Base-by-base conservation (phyloP, 2,797 vertebrate genomes). In the Propithecus deckenii region DNA sequence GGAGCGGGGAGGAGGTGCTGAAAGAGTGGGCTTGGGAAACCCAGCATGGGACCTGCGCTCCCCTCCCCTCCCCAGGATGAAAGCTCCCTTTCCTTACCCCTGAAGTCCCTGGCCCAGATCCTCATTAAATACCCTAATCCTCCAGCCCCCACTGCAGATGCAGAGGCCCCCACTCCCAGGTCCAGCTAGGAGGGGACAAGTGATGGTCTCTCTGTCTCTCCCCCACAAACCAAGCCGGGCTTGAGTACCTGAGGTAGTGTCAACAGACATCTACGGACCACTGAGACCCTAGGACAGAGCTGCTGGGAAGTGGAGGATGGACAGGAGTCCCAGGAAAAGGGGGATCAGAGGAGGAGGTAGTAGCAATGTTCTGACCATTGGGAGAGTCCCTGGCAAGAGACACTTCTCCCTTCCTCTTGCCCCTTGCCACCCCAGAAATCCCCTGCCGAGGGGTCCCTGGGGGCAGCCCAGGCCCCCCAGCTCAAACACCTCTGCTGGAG, bases 81-180 rank as follows among this genome's bases (percentile, higher is more conserved):
- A 98, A 97, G 96, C 92, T 95, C 89, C 89, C 83, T 97, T 96
- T 43, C 85, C 98, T 98, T 98, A 98, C 97, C 97, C 98, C 96
- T 78, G 97, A 98, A 97, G 96, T 67, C 0, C 93, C 98, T 97
- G 97, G 97, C 96, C 95, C 97, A 97, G 97, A 98, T 98, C 97
- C 98, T 98, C 98, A 98, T 98, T 97, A 98, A 97, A 98, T 83
- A 90, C 87, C 97, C 97, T 98, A 98, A 99, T 98, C 98, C 98
- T 92, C 96, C 35, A 92, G 67, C 32, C 20, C 65, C 75, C 25
- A 30, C 85, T 85, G 25, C 63, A 89, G 88, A 89, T 50, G 95
- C 97, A 67, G 96, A 96, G 91, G 95, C 72, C 90, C 61, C 63
- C 18, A 22, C 28, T 57, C 59, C 71, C 57, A 35, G 75, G 55